phyloP scores from a whole-genome alignment of 1,140 invertebrate species.

The Sminthurinus signatus region DNA sequence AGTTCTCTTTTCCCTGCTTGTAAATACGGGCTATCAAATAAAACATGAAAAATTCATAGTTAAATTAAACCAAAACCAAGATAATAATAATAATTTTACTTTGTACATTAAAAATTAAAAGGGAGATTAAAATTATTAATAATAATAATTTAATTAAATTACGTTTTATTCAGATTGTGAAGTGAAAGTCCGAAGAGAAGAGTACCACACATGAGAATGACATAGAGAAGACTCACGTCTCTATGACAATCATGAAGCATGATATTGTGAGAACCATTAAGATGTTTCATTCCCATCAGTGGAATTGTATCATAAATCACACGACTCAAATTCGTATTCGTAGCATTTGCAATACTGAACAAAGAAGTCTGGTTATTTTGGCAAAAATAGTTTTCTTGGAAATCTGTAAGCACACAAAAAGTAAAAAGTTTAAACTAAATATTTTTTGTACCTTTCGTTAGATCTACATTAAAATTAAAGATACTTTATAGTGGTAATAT shows the following conservation, averaged over 20 bases:
- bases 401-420: neutral
- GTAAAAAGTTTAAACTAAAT: neutral
- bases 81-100: neutral
- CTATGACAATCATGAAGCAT: slow-evolving; percentile 45
- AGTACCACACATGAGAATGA: slow-evolving; percentile 58
- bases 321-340: neutral
- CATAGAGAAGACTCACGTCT: slow-evolving; percentile 56
- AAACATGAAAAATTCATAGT: slow-evolving; percentile 7
- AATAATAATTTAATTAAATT: neutral
- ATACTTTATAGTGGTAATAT: neutral
- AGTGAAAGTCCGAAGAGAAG: slow-evolving; percentile 56
- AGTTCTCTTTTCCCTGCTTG: slow-evolving; percentile 56
- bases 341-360: neutral
- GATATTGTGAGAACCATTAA: neutral
- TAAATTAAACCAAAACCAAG: neutral
- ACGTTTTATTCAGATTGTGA: slow-evolving; percentile 61
- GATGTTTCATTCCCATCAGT: neutral
- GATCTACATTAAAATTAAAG: no score
- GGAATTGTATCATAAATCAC: neutral
- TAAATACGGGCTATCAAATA: slow-evolving; percentile 51
- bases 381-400: neutral
- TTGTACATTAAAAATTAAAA: neutral
- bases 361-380: neutral
- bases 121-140: neutral
- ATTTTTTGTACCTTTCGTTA: no score